A percentile compares a stretch with the other conserved stretches of the same genome.
Evolutionary conservation across 2,113 vertebrate species (phyloP).

Genomic region (Alethe castanea): DNA sequence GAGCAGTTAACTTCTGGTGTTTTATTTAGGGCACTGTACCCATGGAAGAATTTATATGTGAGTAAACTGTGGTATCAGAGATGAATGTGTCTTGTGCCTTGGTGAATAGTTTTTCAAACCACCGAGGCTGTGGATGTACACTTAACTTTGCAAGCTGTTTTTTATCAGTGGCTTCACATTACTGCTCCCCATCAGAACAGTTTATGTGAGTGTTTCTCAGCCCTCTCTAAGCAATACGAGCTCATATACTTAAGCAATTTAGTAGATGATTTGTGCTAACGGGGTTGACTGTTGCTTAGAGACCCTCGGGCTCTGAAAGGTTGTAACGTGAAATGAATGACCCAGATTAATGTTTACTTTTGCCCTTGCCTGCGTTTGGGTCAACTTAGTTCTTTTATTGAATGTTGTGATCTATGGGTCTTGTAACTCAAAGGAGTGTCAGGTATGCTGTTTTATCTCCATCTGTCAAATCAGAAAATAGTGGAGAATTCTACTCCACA

Average conservation of each 20-base stretch:
- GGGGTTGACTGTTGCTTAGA: conserved; percentile 1
- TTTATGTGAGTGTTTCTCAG: conserved; percentile 9
- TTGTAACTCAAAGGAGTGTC: not conserved
- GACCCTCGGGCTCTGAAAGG: not conserved
- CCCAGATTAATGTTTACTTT: not conserved
- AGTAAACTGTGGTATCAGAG: not conserved
- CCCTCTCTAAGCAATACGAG: not conserved
- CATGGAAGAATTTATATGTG: not conserved
- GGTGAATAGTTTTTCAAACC: not conserved
- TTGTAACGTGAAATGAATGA: not conserved
- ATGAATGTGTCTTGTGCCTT: not conserved
- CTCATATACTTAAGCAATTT: conserved; percentile 5
- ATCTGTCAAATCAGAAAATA: not conserved
- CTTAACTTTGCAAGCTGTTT: not conserved
- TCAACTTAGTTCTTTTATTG: not conserved
- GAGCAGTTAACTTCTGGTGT: not conserved
- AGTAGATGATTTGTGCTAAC: not conserved
- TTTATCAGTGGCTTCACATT: not conserved
- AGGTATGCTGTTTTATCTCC: not conserved
- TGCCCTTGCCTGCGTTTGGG: not conserved
- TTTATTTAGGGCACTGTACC: not conserved
- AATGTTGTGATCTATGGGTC: not conserved
- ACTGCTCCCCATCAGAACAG: not conserved
- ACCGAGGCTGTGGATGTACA: not conserved
- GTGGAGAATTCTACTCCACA: not conserved